A percentile compares a stretch with the other conserved stretches of the same genome.
These are phyloP conservation scores for Orientallactaga bullata DNA, from an alignment of 2,113 vertebrate genomes.

Conservation along the genomic window DNA sequence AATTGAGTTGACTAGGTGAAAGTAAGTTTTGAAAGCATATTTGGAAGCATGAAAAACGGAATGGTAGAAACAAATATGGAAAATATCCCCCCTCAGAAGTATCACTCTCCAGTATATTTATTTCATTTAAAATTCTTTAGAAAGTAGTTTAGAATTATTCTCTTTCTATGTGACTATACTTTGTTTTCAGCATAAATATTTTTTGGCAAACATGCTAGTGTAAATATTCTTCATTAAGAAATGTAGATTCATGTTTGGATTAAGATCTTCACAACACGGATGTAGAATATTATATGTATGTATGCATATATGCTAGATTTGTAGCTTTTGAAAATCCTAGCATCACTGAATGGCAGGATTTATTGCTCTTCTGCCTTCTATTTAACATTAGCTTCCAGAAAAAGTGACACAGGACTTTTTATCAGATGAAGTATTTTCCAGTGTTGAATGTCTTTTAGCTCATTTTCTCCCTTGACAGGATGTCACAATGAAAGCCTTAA, in stretches of 20 bases:
- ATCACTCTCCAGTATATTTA: background rate
- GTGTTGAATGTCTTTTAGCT: background rate
- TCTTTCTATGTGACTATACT: background rate
- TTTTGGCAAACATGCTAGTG: background rate
- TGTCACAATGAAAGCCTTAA: background rate
- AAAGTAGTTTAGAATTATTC: conserved; percentile 47
- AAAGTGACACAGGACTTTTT: background rate
- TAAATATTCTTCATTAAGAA: conserved; percentile 31
- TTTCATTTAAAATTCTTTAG: background rate
- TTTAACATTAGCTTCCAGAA: conserved; percentile 31
- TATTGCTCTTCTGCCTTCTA: conserved; percentile 15
- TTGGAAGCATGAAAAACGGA: background rate
- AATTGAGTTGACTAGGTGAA: background rate
- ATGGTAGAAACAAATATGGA: background rate
- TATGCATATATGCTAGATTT: background rate
- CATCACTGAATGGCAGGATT: background rate
- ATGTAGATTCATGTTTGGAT: conserved; percentile 5
- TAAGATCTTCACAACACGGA: background rate
- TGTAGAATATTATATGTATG: conserved; percentile 36
- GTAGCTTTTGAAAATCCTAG: conserved; percentile 41
- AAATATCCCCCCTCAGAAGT: background rate
- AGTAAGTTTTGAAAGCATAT: background rate
- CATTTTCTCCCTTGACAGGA: background rate
- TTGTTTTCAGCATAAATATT: background rate
- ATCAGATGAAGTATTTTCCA: background rate